Conservation (phyloP, 2,797 vertebrate species). For the Antennarius maculatus region DNA sequence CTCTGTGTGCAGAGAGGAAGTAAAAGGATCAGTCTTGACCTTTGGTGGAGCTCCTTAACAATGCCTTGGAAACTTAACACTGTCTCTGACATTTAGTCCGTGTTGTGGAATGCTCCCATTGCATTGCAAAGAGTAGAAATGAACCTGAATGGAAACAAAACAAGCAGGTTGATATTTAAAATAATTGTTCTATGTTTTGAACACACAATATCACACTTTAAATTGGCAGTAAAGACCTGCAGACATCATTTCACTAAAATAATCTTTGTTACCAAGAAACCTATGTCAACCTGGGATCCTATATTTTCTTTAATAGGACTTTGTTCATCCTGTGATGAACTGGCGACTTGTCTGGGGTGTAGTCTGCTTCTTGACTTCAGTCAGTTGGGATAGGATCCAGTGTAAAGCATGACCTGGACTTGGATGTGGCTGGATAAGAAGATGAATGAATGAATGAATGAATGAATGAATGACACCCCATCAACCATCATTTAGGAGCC, state of each 20-base stretch:
- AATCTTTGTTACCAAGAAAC: neutral
- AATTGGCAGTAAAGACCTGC: neutral
- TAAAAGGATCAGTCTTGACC: conserved; percentile 60
- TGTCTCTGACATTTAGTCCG: conserved; percentile 66
- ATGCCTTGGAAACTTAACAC: conserved; percentile 62
- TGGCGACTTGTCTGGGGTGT: too few relatives aligned
- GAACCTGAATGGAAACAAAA: conserved; percentile 16
- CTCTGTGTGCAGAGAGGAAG: conserved; percentile 44
- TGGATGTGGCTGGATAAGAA: too few relatives aligned
- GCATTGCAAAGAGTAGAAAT: conserved; percentile 38
- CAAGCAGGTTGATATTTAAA: conserved; percentile 6
- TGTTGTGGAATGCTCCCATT: conserved; percentile 22
- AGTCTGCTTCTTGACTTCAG: too few relatives aligned
- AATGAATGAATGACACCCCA: too few relatives aligned
- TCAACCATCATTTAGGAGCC: too few relatives aligned
- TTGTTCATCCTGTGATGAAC: neutral
- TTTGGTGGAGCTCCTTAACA: conserved; percentile 60
- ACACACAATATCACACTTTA: neutral
- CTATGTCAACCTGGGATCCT: neutral
- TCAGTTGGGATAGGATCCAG: too few relatives aligned
- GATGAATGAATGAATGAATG: too few relatives aligned
- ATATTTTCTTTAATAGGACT: conserved; percentile 4
- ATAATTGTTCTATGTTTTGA: conserved; percentile 6
- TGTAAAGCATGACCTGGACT: too few relatives aligned
- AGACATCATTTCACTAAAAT: neutral